Percentiles rank a stretch among this genome's conserved stretches.
phyloP scores from a whole-genome alignment of 2,113 vertebrate genomes.

The Halichoerus grypus region DNA sequence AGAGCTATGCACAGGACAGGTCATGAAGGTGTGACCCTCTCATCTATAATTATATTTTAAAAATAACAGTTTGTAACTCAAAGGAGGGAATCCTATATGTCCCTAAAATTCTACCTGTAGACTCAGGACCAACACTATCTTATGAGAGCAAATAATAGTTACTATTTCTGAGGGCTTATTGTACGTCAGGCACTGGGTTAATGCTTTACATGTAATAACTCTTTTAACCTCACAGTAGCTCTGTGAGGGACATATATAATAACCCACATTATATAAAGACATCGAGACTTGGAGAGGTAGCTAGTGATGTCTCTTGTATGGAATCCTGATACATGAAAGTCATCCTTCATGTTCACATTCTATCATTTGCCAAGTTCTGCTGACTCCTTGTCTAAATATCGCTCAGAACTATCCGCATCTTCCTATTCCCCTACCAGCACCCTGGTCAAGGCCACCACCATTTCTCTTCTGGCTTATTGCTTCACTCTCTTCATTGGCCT shows the following conservation, averaged over 20 bases:
- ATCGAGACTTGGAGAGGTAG: neutral
- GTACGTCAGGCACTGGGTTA: neutral
- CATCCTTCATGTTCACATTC: neutral
- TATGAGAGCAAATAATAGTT: slow-evolving; percentile 29
- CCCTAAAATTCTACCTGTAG: neutral
- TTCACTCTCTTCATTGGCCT: slow-evolving; percentile 22
- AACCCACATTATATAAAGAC: neutral
- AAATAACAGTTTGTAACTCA: neutral
- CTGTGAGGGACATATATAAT: neutral
- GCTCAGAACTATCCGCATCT: neutral
- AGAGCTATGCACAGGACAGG: neutral
- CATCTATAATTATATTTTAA: neutral
- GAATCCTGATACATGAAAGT: neutral
- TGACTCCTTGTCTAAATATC: neutral
- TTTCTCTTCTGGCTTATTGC: neutral
- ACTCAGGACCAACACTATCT: neutral
- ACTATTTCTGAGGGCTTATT: neutral
- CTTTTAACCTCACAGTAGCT: neutral
- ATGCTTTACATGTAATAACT: neutral
- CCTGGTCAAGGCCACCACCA: neutral
- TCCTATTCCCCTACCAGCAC: neutral
- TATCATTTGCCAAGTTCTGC: neutral
- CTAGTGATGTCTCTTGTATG: neutral
- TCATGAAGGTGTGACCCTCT: neutral
- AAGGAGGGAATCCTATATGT: neutral